phyloP scores from a whole-genome alignment of 2,113 vertebrate species.

The Oenanthe melanoleuca region DNA sequence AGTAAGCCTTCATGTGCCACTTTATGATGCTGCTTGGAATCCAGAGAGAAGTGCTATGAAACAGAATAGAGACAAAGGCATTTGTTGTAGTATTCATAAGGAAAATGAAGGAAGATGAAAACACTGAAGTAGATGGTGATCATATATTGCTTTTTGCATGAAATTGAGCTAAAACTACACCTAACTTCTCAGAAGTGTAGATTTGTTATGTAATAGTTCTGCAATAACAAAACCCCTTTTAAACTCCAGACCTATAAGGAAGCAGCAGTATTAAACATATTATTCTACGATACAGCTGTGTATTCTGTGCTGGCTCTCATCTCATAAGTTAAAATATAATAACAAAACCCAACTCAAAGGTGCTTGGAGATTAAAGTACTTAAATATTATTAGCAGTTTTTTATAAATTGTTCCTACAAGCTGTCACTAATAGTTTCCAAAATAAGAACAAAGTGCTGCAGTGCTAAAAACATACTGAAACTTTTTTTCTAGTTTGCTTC shows the following conservation, averaged over 20 bases:
- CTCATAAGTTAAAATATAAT: neutral
- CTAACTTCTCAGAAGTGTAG: neutral
- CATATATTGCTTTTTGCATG: neutral
- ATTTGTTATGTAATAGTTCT: constrained; percentile 41
- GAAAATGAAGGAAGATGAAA: neutral
- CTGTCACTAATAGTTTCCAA: neutral
- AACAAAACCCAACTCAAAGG: neutral
- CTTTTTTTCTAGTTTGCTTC: neutral
- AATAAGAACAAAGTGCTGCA: neutral
- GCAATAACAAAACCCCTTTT: neutral
- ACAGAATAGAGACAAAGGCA: neutral
- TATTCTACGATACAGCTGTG: constrained; percentile 33
- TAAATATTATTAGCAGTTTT: neutral
- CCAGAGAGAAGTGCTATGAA: neutral
- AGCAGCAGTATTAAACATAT: constrained; percentile 33
- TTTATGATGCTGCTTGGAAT: neutral
- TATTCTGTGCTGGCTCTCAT: constrained; percentile 36
- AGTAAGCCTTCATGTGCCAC: neutral
- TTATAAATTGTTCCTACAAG: neutral
- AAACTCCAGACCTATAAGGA: neutral
- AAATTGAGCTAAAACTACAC: neutral
- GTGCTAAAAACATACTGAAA: neutral
- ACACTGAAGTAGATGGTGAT: neutral
- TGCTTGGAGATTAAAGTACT: constrained; percentile 28
- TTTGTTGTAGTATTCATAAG: neutral